A percentile compares a stretch with the other conserved stretches of the same genome.
These are phyloP conservation scores for Periophthalmus modestus DNA, from an alignment of 2,113 vertebrate species.

Conservation along the genomic window DNA sequence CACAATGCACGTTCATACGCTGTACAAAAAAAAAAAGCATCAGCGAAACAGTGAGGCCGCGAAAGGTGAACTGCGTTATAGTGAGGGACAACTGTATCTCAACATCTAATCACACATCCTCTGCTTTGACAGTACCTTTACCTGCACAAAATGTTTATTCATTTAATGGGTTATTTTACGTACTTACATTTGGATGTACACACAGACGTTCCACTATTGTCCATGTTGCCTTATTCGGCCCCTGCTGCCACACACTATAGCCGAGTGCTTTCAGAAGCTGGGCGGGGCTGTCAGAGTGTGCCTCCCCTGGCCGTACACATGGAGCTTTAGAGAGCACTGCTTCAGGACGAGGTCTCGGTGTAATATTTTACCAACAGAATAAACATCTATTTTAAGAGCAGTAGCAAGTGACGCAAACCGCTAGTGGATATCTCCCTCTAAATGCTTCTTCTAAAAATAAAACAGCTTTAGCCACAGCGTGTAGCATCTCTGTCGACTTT, in stretches of 20 bases:
- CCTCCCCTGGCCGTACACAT: conserved; percentile 28
- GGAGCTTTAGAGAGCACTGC: conserved; percentile 16
- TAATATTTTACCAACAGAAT: conserved; percentile 14
- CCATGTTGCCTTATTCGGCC: conserved; percentile 52
- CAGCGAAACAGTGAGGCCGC: no score
- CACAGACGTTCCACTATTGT: conserved; percentile 3
- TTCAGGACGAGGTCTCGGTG: background rate
- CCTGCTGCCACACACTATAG: conserved; percentile 10
- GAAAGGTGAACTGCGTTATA: no score
- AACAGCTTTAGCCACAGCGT: background rate
- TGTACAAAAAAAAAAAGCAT: no score
- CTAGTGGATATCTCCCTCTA: background rate
- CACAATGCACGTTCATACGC: no score
- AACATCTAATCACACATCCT: no score
- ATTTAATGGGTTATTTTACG: background rate
- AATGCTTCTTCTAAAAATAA: conserved; percentile 22
- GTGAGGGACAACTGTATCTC: no score
- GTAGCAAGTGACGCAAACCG: conserved; percentile 20
- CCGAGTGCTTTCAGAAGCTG: conserved; percentile 49
- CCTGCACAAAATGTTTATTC: background rate
- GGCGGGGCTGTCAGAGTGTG: conserved; percentile 26
- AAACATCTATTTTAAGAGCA: conserved; percentile 22
- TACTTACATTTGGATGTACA: conserved; percentile 19
- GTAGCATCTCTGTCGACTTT: background rate
- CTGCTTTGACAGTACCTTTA: background rate